Conservation (phyloP, 1,140 invertebrate species). For the Ceratitis capitata region DNA sequence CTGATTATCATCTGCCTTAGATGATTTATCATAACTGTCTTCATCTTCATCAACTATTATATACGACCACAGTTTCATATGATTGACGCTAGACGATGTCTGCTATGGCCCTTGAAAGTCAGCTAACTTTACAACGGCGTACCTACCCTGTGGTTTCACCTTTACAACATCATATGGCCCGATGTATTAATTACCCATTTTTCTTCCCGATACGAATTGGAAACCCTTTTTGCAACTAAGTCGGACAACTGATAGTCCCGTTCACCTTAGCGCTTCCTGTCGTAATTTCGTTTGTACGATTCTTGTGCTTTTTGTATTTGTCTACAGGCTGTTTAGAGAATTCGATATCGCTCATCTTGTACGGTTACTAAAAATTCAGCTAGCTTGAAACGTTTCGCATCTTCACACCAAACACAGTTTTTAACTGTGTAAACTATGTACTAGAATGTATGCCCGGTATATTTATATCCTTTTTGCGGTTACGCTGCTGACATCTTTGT, state of each 20-base stretch:
- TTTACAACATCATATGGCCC: constrained; percentile 57
- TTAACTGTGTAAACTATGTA: neutral
- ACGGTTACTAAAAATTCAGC: neutral
- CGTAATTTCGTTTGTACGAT: constrained; percentile 45
- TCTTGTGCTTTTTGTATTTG: neutral
- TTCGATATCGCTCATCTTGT: neutral
- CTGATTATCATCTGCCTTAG: too few species aligned
- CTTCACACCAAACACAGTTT: neutral
- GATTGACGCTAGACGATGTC: constrained; percentile 52
- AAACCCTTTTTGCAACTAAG: constrained; percentile 61
- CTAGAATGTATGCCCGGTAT: neutral
- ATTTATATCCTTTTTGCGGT: neutral
- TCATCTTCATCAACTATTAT: neutral
- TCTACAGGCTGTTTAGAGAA: neutral
- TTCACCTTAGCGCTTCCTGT: constrained; percentile 51
- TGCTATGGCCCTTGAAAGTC: constrained; percentile 49
- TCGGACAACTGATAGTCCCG: constrained; percentile 54
- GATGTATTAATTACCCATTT: constrained; percentile 56
- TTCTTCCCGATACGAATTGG: constrained; percentile 56
- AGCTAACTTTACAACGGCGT: constrained; percentile 52
- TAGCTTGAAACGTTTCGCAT: neutral
- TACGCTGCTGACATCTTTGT: neutral
- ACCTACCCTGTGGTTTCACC: constrained; percentile 49
- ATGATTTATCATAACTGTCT: too few species aligned
- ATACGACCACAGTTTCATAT: constrained; percentile 53